A percentile compares a stretch with the other conserved stretches of the same genome.
These are phyloP conservation scores for Sogatella furcifera DNA, from an alignment of 1,140 invertebrate genomes.

Conservation along the genomic window DNA sequence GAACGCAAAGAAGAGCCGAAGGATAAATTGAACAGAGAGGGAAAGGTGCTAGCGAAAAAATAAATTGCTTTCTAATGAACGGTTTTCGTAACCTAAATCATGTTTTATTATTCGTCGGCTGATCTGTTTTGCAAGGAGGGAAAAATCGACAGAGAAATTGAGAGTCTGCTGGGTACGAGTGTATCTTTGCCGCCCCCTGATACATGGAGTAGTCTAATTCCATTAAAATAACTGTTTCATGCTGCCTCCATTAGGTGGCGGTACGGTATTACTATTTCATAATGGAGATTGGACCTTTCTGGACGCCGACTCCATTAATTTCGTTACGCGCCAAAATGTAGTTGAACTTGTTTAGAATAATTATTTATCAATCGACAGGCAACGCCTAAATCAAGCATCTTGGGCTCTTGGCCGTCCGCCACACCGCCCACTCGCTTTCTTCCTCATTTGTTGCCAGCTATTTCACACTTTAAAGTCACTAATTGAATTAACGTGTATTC, in stretches of 20 bases:
- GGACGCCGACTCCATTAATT: not conserved
- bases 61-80: conserved; percentile 2
- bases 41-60: not conserved
- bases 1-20: no score
- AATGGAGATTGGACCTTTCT: not conserved
- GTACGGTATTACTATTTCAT: not conserved
- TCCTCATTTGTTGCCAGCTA: no score
- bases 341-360: conserved; percentile 1
- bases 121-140: no score
- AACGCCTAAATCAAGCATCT: no score
- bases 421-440: no score
- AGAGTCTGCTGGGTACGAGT: not conserved
- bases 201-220: not conserved
- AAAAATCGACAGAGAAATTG: no score
- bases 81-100: conserved; percentile 3
- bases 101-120: conserved; percentile 2
- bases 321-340: not conserved
- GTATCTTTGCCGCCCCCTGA: not conserved
- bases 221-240: not conserved
- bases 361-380: no score
- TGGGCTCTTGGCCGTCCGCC: no score
- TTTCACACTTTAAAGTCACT: no score
- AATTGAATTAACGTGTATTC: no score
- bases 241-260: not conserved
- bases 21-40: no score